Conservation (phyloP, 2,797 vertebrate genomes). For the Allobates femoralis region DNA sequence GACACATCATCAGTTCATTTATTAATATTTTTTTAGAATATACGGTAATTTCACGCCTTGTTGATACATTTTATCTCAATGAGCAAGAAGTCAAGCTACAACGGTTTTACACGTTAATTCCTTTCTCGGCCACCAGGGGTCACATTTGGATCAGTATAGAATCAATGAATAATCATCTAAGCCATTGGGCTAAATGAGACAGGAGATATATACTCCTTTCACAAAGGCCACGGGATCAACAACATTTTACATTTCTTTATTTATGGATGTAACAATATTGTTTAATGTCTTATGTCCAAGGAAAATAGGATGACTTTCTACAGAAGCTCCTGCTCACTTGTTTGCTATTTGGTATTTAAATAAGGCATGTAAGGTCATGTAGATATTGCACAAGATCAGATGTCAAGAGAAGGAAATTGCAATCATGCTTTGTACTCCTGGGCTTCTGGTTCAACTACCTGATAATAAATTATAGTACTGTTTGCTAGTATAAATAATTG, state of each 20-base stretch:
- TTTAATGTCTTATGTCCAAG: neutral
- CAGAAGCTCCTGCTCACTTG: neutral
- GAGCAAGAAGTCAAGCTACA: neutral
- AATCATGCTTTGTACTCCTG: neutral
- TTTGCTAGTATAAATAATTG: neutral
- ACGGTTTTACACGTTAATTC: neutral
- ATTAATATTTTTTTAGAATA: no score
- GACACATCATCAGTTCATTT: no score
- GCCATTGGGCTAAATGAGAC: neutral
- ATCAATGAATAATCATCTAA: neutral
- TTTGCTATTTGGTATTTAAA: conserved; percentile 30
- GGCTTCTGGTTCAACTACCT: conserved; percentile 19
- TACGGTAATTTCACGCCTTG: no score
- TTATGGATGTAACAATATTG: neutral
- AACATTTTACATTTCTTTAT: neutral
- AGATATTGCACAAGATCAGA: conserved; percentile 46
- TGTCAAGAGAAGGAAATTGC: conserved; percentile 35
- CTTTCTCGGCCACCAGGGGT: conserved; percentile 48
- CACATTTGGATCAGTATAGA: conserved; percentile 38
- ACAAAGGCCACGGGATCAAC: neutral
- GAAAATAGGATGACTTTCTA: neutral
- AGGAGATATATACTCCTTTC: neutral
- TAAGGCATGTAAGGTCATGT: conserved; percentile 48
- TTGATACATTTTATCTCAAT: neutral
- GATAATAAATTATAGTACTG: conserved; percentile 13